phyloP scores from a whole-genome alignment of 2,888 invertebrate species.

The Mythimna pallens region DNA sequence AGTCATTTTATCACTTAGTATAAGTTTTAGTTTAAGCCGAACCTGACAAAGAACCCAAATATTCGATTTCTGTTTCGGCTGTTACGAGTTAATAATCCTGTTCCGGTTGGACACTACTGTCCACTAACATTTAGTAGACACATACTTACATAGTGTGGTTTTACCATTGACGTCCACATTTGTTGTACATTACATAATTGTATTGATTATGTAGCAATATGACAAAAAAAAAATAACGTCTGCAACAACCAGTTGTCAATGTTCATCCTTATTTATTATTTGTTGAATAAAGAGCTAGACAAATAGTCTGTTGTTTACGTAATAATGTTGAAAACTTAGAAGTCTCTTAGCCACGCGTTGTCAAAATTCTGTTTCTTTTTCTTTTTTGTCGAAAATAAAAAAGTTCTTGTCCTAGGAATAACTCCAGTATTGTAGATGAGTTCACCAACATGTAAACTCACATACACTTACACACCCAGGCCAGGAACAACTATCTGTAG shows the following conservation, averaged over 20 bases:
- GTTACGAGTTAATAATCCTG: too few species aligned
- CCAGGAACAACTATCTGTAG: too few species aligned
- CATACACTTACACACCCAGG: too few species aligned
- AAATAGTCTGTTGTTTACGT: neutral
- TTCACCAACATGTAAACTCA: too few species aligned
- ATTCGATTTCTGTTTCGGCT: too few species aligned
- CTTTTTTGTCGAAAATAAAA: too few species aligned
- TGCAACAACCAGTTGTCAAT: neutral
- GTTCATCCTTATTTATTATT: conserved; percentile 9
- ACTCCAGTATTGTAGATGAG: too few species aligned
- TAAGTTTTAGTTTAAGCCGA: neutral
- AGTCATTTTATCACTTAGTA: neutral
- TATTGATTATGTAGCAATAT: conserved; percentile 15
- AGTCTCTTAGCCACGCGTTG: neutral
- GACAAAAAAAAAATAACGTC: conserved; percentile 8
- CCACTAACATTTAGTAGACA: neutral
- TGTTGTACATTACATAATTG: conserved; percentile 17
- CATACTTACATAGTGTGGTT: conserved; percentile 8
- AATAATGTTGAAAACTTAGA: neutral
- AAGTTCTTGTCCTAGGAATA: too few species aligned
- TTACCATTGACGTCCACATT: conserved; percentile 13
- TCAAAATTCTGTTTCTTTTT: neutral
- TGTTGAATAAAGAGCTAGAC: neutral
- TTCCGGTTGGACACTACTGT: neutral
- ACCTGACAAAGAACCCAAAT: too few species aligned